phyloP scores from a whole-genome alignment of 1,140 invertebrate species.

The Platorchestia sp. region DNA sequence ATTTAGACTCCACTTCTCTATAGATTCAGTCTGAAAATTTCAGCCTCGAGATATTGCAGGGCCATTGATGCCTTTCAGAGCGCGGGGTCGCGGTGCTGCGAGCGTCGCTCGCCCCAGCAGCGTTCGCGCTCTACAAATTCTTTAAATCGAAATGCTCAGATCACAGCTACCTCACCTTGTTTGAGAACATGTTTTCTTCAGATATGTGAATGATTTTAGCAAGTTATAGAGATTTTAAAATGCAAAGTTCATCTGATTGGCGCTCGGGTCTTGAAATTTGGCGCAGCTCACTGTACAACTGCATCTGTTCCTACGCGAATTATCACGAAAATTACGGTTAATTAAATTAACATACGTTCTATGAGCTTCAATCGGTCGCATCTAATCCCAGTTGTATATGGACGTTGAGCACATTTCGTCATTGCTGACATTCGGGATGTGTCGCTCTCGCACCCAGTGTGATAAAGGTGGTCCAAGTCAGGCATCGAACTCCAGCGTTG shows the following conservation, averaged over 20 bases:
- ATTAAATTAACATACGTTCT: neutral
- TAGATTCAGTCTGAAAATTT: slow-evolving; percentile 47
- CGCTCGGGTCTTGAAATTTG: neutral
- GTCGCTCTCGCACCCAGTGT: no score
- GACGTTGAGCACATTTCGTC: no score
- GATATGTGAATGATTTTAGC: neutral
- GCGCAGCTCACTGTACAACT: neutral
- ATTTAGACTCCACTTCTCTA: slow-evolving; percentile 40
- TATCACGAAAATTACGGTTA: neutral
- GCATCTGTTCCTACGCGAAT: neutral
- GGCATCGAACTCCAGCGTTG: no score
- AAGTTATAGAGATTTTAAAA: neutral
- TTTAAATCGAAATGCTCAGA: neutral
- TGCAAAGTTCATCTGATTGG: neutral
- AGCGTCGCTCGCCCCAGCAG: neutral
- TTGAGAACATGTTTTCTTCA: neutral
- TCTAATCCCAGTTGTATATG: no score
- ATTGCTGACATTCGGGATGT: no score
- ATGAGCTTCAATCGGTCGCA: neutral
- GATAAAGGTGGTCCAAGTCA: no score
- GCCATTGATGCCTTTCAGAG: slow-evolving; percentile 11
- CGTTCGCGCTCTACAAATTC: neutral
- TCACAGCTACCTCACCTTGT: neutral
- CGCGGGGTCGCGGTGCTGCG: neutral
- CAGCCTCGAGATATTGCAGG: slow-evolving; percentile 32